Evolutionary conservation across 1,140 invertebrate species (phyloP).

Genomic region (Listronotus bonariensis): DNA sequence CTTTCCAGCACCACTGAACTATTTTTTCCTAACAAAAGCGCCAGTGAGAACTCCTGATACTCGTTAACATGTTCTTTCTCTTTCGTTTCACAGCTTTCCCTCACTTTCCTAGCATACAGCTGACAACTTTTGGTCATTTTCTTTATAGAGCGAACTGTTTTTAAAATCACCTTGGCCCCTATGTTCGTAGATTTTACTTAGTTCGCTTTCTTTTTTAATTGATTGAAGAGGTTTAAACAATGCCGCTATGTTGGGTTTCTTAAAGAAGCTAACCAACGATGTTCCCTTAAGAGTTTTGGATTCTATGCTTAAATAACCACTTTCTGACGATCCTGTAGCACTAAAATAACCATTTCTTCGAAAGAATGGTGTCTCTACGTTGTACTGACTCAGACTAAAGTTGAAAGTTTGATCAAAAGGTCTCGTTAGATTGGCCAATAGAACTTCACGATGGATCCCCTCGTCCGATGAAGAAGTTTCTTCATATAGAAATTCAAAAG

Average conservation of each 20-base stretch:
- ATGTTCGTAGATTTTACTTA: not conserved
- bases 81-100: conserved; percentile 26
- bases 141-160: conserved; percentile 4
- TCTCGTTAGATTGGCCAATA: not conserved
- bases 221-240: conserved; percentile 28
- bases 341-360: not conserved
- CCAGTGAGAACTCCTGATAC: conserved; percentile 44
- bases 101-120: conserved; percentile 45
- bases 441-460: not conserved
- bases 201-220: not conserved
- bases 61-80: conserved; percentile 26
- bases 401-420: conserved; percentile 22
- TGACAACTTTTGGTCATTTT: conserved; percentile 41
- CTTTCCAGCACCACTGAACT: conserved; percentile 8
- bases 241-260: conserved; percentile 35
- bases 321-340: conserved; percentile 29
- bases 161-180: not conserved
- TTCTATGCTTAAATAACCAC: conserved; percentile 41
- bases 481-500: conserved; percentile 39
- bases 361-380: conserved; percentile 14
- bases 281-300: conserved; percentile 16
- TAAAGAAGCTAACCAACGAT: conserved; percentile 37
- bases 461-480: conserved; percentile 6
- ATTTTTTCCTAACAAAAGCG: conserved; percentile 37
- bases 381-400: conserved; percentile 21